Evolutionary conservation across 2,797 vertebrate species (phyloP).

Genomic region (Enteromius fasciolatus): DNA sequence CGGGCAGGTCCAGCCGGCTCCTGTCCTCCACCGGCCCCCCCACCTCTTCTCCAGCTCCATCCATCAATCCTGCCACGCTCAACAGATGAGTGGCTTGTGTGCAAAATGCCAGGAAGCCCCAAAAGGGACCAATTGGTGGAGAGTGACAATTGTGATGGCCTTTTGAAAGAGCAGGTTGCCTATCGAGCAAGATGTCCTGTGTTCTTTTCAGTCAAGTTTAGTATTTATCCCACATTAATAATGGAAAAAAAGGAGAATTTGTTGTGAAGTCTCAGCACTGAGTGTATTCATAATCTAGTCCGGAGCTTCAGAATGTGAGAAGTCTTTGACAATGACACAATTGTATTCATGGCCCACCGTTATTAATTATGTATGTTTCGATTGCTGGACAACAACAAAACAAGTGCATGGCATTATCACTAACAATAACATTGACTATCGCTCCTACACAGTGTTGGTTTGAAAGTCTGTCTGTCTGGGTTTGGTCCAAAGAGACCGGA

Average conservation of each 20-base stretch:
- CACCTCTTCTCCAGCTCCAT: slow-evolving; percentile 68
- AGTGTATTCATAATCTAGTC: slow-evolving; percentile 23
- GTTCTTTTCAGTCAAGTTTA: slow-evolving; percentile 36
- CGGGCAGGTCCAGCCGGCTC: slow-evolving; percentile 36
- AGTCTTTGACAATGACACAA: slow-evolving; percentile 69
- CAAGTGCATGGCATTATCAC: slow-evolving; percentile 73
- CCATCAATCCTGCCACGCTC: slow-evolving; percentile 67
- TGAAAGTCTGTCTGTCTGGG: slow-evolving; percentile 72
- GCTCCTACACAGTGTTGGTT: slow-evolving; percentile 78
- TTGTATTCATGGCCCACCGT: slow-evolving; percentile 72
- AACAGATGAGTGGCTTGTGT: slow-evolving; percentile 67
- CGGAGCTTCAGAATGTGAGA: slow-evolving; percentile 31
- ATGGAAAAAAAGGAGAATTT: slow-evolving; percentile 28
- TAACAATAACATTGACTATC: slow-evolving; percentile 78
- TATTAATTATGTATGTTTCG: slow-evolving; percentile 81
- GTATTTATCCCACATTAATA: slow-evolving; percentile 43
- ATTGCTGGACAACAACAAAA: slow-evolving; percentile 79
- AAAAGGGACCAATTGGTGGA: slow-evolving; percentile 63
- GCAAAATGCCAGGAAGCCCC: slow-evolving; percentile 71
- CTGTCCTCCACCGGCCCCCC: slow-evolving; percentile 40
- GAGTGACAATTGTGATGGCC: slow-evolving; percentile 54
- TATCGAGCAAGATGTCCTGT: slow-evolving; percentile 45
- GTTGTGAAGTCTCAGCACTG: slow-evolving; percentile 29
- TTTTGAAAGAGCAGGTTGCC: slow-evolving; percentile 59
- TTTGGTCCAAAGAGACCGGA: slow-evolving; percentile 61